Evolutionary conservation across 2,797 vertebrate species (phyloP).

Genomic region (Etheostoma nigrum): DNA sequence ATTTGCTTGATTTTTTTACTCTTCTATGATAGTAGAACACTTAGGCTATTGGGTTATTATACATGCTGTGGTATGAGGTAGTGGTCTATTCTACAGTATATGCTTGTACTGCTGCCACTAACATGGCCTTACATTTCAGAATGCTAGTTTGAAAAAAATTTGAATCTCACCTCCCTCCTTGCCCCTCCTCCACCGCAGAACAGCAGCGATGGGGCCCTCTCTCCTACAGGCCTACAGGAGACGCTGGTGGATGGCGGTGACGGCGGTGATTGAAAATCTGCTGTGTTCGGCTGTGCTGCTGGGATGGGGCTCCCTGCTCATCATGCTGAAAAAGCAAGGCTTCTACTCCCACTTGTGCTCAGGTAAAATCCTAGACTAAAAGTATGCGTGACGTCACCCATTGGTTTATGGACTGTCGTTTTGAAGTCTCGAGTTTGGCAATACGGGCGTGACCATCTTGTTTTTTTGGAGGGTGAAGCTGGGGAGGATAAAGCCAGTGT

Average conservation of each 20-base stretch:
- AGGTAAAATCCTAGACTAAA: slow-evolving; percentile 73
- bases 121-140: not conserved
- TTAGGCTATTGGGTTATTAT: not conserved
- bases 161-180: not conserved
- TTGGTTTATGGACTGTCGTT: too few relatives aligned
- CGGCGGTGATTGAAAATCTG: slow-evolving; percentile 91
- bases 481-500: too few relatives aligned
- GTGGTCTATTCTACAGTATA: not conserved
- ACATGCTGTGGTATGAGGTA: not conserved
- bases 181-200: slow-evolving; percentile 9
- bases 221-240: slow-evolving; percentile 86
- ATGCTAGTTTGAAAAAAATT: not conserved
- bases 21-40: not conserved
- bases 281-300: slow-evolving; percentile 92
- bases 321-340: slow-evolving; percentile 92
- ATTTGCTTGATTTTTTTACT: not conserved
- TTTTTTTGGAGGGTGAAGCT: too few relatives aligned
- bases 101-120: not conserved
- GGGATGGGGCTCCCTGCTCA: slow-evolving; percentile 93
- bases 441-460: too few relatives aligned
- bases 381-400: too few relatives aligned
- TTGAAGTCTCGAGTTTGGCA: too few relatives aligned
- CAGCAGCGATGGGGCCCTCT: slow-evolving; percentile 85
- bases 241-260: slow-evolving; percentile 94
- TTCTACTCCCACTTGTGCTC: slow-evolving; percentile 91